Percentiles rank a stretch among this genome's conserved stretches.
phyloP scores from a whole-genome alignment of 2,888 invertebrate species.

The Rhyacophila evoluta region DNA sequence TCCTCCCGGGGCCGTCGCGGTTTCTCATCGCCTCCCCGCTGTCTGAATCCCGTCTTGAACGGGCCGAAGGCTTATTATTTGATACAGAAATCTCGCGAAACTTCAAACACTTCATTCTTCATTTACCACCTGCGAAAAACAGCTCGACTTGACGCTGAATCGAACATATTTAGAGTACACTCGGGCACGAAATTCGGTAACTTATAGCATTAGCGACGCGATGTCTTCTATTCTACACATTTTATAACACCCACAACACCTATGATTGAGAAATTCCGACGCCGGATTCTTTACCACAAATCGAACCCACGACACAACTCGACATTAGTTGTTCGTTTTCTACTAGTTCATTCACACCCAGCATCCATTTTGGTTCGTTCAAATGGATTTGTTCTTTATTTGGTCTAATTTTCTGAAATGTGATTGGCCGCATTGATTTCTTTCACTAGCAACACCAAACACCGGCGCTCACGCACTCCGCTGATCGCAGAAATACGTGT shows the following conservation, averaged over 20 bases:
- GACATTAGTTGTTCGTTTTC: constrained; percentile 59
- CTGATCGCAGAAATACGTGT: constrained; percentile 36
- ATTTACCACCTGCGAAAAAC: constrained; percentile 68
- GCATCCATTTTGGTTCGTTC: constrained; percentile 60
- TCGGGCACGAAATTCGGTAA: constrained; percentile 30
- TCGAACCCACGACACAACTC: constrained; percentile 70
- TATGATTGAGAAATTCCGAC: constrained; percentile 63
- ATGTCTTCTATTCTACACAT: constrained; percentile 57
- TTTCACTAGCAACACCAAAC: constrained; percentile 32
- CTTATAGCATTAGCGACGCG: constrained; percentile 38
- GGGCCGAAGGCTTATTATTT: constrained; percentile 30
- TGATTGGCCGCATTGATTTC: constrained; percentile 38
- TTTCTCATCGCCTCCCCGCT: constrained; percentile 37
- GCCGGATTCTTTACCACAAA: constrained; percentile 66
- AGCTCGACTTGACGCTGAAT: constrained; percentile 58
- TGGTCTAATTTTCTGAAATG: constrained; percentile 28
- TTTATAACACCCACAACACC: constrained; percentile 69
- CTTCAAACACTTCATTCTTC: constrained; percentile 69
- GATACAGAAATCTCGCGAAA: constrained; percentile 56
- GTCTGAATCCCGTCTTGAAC: constrained; percentile 25
- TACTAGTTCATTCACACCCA: constrained; percentile 59
- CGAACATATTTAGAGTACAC: constrained; percentile 40
- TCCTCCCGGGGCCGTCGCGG: constrained; percentile 58
- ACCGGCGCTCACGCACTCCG: constrained; percentile 31
- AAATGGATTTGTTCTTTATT: constrained; percentile 45